These are phyloP conservation scores for Morus bassanus DNA, from an alignment of 2,797 vertebrate genomes.

Conservation along the genomic window DNA sequence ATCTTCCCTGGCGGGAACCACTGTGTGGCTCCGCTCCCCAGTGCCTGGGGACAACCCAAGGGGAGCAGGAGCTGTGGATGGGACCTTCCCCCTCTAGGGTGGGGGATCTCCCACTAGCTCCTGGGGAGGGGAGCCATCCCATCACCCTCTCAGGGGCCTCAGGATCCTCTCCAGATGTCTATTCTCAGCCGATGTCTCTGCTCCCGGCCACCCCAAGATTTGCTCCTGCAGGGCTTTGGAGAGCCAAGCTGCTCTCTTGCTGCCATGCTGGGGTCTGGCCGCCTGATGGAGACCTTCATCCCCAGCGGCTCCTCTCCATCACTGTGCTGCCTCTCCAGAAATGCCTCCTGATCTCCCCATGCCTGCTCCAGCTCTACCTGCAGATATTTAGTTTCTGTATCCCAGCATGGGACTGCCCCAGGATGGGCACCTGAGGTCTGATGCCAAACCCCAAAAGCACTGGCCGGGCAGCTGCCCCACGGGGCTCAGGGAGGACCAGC, in stretches of 20 bases:
- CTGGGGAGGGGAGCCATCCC: not conserved
- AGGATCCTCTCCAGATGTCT: not conserved
- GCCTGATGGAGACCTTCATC: constrained; percentile 56
- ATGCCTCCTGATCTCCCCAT: not conserved
- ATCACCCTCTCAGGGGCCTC: not conserved
- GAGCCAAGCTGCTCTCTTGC: not conserved
- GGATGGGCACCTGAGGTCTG: not conserved
- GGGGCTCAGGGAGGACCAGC: not conserved
- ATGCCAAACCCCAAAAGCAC: not conserved
- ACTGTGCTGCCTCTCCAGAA: not conserved
- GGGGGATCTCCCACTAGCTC: not conserved
- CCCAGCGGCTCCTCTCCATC: not conserved
- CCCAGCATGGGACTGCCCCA: not conserved
- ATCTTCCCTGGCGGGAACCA: not conserved
- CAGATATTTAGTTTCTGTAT: not conserved
- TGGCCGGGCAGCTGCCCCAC: not conserved
- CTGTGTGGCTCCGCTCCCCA: rapidly evolving
- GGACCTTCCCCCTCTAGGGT: not conserved
- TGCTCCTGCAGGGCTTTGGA: not conserved
- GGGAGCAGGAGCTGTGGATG: not conserved
- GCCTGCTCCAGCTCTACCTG: not conserved
- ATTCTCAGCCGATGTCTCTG: rapidly evolving
- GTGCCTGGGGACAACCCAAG: not conserved
- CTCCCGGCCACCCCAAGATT: not conserved
- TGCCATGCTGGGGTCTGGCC: constrained; percentile 26